These are phyloP conservation scores for Tenodera sinensis DNA, from an alignment of 2,888 invertebrate genomes.

Conservation along the genomic window DNA sequence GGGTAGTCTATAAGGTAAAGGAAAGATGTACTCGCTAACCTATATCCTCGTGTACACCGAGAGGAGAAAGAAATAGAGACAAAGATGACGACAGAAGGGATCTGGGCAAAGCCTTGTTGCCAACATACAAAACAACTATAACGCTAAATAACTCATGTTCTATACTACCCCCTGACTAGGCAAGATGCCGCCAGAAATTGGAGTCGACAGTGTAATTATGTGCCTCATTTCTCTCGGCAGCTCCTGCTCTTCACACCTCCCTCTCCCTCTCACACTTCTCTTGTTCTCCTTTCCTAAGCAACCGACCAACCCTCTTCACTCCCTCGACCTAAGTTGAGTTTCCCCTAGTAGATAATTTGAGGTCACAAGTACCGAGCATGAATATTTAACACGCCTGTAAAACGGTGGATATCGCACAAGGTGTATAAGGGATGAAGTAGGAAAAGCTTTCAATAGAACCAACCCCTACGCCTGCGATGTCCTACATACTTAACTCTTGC, in stretches of 20 bases:
- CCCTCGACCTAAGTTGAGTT: slow-evolving; percentile 23
- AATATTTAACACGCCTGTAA: slow-evolving; percentile 33
- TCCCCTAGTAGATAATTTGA: slow-evolving; percentile 31
- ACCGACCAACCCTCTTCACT: slow-evolving; percentile 10
- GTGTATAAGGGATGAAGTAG: slow-evolving; percentile 20
- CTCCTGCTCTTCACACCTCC: slow-evolving; percentile 21
- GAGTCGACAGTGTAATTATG: slow-evolving; percentile 33
- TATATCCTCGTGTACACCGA: not conserved
- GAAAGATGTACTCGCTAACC: slow-evolving; percentile 18
- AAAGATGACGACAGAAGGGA: not conserved
- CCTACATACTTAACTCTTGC: slow-evolving; percentile 26
- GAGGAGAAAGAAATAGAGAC: not conserved
- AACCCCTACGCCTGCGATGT: not conserved
- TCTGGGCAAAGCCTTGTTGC: slow-evolving; percentile 6
- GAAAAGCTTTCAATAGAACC: slow-evolving; percentile 26
- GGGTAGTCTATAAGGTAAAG: not conserved
- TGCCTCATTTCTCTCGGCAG: slow-evolving; percentile 30
- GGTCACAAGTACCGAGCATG: slow-evolving; percentile 32
- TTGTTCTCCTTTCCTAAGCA: not conserved
- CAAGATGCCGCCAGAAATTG: slow-evolving; percentile 29
- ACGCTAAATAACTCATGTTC: slow-evolving; percentile 29
- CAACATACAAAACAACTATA: slow-evolving; percentile 15
- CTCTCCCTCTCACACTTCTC: slow-evolving; percentile 1
- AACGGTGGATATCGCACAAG: slow-evolving; percentile 20
- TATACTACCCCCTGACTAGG: slow-evolving; percentile 11